phyloP scores from a whole-genome alignment of 1,140 invertebrate genomes.

The Metopolophium dirhodum region DNA sequence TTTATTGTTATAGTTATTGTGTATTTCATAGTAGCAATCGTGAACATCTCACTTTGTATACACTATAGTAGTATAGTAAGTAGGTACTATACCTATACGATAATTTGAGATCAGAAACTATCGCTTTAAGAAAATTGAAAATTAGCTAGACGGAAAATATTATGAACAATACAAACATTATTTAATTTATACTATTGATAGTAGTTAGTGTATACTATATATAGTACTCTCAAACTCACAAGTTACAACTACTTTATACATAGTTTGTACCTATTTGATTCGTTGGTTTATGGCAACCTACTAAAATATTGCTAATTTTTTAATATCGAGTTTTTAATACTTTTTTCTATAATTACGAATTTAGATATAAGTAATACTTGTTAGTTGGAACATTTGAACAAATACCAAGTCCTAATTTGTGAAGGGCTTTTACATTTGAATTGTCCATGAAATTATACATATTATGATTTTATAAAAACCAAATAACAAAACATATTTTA shows the following conservation, averaged over 20 bases:
- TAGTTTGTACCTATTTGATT: not conserved
- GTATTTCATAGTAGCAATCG: not conserved
- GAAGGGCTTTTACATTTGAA: not conserved
- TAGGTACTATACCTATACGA: not conserved
- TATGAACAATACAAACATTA: not conserved
- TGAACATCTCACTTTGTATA: not conserved
- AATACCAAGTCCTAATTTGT: not conserved
- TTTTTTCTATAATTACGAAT: not conserved
- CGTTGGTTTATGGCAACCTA: not conserved
- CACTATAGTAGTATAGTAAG: too few species aligned
- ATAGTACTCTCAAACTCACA: not conserved
- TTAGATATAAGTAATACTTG: not conserved
- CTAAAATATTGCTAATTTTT: not conserved
- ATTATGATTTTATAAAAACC: not conserved
- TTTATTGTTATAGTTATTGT: not conserved
- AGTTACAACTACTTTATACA: not conserved
- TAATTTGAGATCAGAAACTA: not conserved
- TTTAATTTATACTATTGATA: too few species aligned
- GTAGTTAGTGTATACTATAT: not conserved
- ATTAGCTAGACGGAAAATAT: not conserved
- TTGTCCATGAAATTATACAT: not conserved
- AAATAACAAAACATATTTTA: not conserved
- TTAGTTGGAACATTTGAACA: not conserved
- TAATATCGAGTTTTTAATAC: not conserved
- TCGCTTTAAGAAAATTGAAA: not conserved